Evolutionary conservation across 1,140 invertebrate species (phyloP).

Genomic region (Lepidostoma basale): DNA sequence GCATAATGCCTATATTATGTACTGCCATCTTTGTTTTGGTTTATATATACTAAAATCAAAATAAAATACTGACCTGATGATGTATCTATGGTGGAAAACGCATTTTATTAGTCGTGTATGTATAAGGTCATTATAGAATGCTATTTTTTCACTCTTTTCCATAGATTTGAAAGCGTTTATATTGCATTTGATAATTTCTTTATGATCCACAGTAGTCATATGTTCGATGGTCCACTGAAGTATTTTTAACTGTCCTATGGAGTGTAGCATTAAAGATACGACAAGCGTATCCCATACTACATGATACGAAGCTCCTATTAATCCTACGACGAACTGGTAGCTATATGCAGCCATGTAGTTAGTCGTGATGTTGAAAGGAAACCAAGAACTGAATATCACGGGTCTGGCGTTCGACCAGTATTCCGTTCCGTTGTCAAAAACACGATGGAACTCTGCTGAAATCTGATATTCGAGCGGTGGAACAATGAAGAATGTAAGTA

Average conservation of each 20-base stretch:
- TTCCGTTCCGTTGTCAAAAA: constrained; percentile 37
- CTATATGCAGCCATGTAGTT: constrained; percentile 36
- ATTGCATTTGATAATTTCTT: not conserved
- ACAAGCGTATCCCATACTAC: constrained; percentile 40
- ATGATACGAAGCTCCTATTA: constrained; percentile 35
- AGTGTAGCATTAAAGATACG: constrained; percentile 40
- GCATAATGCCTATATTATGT: no score
- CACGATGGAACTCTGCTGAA: constrained; percentile 29
- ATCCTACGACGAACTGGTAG: constrained; percentile 36
- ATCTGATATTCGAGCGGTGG: constrained; percentile 38
- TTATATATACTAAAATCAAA: not conserved
- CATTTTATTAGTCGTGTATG: constrained; percentile 38
- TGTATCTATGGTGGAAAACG: constrained; percentile 42
- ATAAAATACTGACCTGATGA: constrained; percentile 9
- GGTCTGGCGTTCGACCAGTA: constrained; percentile 32
- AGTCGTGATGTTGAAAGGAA: constrained; percentile 40
- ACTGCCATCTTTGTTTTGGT: no score
- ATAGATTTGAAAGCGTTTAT: no score
- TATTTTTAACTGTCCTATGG: constrained; percentile 40
- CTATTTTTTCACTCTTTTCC: no score
- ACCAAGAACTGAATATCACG: constrained; percentile 45
- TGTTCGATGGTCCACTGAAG: constrained; percentile 34
- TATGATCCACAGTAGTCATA: not conserved
- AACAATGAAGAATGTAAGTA: constrained; percentile 34
- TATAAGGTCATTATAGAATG: no score